phyloP scores from a whole-genome alignment of 2,888 invertebrate genomes.

The Ecdyonurus torrentis region DNA sequence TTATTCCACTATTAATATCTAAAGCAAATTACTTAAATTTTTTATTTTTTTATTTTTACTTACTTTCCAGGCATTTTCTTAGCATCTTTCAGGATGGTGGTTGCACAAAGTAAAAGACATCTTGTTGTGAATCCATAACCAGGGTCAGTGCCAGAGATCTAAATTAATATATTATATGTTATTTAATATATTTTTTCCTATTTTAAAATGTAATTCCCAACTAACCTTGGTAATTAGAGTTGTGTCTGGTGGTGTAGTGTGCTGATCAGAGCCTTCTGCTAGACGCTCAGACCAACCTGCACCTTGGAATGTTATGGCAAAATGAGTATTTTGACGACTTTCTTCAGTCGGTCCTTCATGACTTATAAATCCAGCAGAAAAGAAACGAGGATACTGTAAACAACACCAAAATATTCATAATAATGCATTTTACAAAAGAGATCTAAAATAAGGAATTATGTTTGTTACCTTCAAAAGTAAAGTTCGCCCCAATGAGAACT shows the following conservation, averaged over 20 bases:
- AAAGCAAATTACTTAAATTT: neutral
- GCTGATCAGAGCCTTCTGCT: constrained; percentile 35
- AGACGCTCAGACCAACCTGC: constrained; percentile 58
- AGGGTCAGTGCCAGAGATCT: constrained; percentile 46
- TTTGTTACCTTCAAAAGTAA: constrained; percentile 45
- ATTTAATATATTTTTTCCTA: neutral
- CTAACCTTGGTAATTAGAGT: constrained; percentile 43
- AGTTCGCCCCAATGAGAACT: constrained; percentile 41
- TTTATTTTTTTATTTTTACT: constrained; percentile 22
- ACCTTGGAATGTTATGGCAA: constrained; percentile 53
- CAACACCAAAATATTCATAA: neutral
- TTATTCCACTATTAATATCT: neutral
- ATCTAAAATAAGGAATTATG: constrained; percentile 7
- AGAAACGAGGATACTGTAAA: constrained; percentile 25
- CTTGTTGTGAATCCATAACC: constrained; percentile 73
- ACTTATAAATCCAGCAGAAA: constrained; percentile 51
- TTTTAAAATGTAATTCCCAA: neutral
- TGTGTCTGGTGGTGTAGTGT: constrained; percentile 42
- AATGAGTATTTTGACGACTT: constrained; percentile 39
- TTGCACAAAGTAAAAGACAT: constrained; percentile 51
- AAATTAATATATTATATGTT: constrained; percentile 6
- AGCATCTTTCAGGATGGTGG: constrained; percentile 55
- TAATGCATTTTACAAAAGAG: neutral
- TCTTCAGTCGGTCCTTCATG: constrained; percentile 46
- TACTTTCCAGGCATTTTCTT: constrained; percentile 58